phyloP scores from a whole-genome alignment of 2,888 invertebrate species.

The Perizoma affinitatum region DNA sequence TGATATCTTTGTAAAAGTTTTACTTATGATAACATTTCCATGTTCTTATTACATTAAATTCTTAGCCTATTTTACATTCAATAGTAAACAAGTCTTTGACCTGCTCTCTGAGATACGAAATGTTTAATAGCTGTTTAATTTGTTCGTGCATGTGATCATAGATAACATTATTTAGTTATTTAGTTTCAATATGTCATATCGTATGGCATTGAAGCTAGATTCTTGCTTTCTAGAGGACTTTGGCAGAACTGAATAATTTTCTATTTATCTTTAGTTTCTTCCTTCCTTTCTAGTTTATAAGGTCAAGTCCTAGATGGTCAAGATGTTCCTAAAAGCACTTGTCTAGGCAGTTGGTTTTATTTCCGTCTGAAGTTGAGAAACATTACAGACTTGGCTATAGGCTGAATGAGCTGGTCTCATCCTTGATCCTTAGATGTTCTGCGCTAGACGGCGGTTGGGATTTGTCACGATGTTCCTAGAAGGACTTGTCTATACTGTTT shows the following conservation, averaged over 20 bases:
- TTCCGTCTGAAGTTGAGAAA: too few species aligned
- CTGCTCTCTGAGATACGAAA: too few species aligned
- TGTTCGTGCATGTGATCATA: too few species aligned
- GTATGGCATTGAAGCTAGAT: constrained; percentile 53
- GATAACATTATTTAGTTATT: too few species aligned
- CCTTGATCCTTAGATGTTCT: constrained; percentile 86
- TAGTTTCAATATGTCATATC: too few species aligned
- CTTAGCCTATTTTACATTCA: too few species aligned
- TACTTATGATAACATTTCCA: too few species aligned
- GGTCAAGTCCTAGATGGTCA: constrained; percentile 72
- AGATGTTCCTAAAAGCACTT: constrained; percentile 74
- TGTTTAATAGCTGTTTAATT: too few species aligned
- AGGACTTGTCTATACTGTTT: constrained; percentile 78
- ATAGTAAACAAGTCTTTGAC: too few species aligned
- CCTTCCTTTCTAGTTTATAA: constrained; percentile 86
- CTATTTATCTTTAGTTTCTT: constrained; percentile 89
- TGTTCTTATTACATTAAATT: too few species aligned
- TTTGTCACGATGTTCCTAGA: constrained; percentile 77
- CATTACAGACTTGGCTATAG: background rate
- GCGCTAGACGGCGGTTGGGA: constrained; percentile 66
- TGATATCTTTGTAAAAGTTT: too few species aligned
- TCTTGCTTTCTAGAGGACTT: constrained; percentile 84
- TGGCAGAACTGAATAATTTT: constrained; percentile 86
- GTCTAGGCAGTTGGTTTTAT: too few species aligned
- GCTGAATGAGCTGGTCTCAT: constrained; percentile 89